These are phyloP conservation scores for Melanostoma scalare DNA, from an alignment of 2,888 invertebrate species.

Conservation along the genomic window DNA sequence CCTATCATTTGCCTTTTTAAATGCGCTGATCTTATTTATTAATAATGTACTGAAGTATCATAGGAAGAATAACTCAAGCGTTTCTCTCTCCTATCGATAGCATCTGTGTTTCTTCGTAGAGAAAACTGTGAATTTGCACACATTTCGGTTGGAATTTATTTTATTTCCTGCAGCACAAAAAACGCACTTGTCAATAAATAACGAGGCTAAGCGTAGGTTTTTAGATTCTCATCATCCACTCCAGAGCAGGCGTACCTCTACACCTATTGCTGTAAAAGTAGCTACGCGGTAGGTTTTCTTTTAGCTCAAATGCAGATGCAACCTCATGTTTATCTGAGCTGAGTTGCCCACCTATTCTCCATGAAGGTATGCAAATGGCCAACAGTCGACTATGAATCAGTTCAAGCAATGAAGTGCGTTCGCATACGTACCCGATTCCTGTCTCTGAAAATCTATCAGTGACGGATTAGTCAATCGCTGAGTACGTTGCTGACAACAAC, in stretches of 20 bases:
- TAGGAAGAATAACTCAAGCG: too few species aligned
- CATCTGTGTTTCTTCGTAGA: not conserved
- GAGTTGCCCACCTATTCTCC: slow-evolving; percentile 25
- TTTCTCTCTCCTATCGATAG: too few species aligned
- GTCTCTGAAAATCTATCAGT: slow-evolving; percentile 13
- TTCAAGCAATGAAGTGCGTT: slow-evolving; percentile 31
- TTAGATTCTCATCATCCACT: slow-evolving; percentile 27
- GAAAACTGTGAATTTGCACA: slow-evolving; percentile 42
- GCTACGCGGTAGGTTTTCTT: slow-evolving; percentile 38
- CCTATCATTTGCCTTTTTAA: too few species aligned
- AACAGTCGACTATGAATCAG: slow-evolving; percentile 42
- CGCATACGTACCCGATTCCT: slow-evolving; percentile 10
- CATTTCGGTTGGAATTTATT: slow-evolving; percentile 28
- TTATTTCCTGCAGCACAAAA: slow-evolving; percentile 31
- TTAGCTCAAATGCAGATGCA: not conserved
- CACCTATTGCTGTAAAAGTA: slow-evolving; percentile 11
- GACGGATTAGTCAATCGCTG: slow-evolving; percentile 32
- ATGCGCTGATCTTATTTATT: too few species aligned
- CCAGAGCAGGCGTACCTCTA: slow-evolving; percentile 8
- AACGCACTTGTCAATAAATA: slow-evolving; percentile 48
- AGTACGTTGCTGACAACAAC: not conserved
- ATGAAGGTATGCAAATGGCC: slow-evolving; percentile 34
- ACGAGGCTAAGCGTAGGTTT: slow-evolving; percentile 45
- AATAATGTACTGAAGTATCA: too few species aligned
- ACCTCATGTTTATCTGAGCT: slow-evolving; percentile 1